phyloP scores from a whole-genome alignment of 2,888 invertebrate genomes.

The Phortica magna region DNA sequence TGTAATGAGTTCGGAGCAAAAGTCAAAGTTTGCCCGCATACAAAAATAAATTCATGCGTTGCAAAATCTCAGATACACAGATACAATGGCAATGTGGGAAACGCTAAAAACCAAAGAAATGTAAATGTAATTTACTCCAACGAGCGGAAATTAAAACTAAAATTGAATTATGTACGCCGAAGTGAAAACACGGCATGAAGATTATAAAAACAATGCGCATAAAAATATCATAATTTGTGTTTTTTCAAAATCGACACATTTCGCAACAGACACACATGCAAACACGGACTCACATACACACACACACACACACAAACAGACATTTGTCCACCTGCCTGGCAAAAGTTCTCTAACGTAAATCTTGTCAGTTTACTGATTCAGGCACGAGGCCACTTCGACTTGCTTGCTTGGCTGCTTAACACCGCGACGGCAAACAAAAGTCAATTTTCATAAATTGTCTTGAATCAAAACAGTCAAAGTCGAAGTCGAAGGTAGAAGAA shows the following conservation, averaged over 20 bases:
- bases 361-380: neutral
- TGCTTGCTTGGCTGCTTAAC: no score
- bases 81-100: neutral
- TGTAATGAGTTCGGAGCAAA: no score
- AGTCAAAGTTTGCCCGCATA: no score
- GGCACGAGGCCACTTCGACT: neutral
- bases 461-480: neutral
- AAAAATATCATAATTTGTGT: neutral
- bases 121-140: constrained; percentile 65
- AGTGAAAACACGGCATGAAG: constrained; percentile 24
- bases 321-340: neutral
- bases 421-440: constrained; percentile 59
- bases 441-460: constrained; percentile 72
- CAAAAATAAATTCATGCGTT: no score
- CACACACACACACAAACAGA: neutral
- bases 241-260: neutral
- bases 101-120: neutral
- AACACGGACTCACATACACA: neutral
- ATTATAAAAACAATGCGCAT: neutral
- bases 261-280: neutral
- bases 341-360: neutral
- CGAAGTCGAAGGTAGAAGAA: neutral
- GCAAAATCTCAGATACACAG: no score
- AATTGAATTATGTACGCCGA: constrained; percentile 68
- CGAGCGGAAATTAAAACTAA: constrained; percentile 72